These are phyloP conservation scores for Malacoctenus gilli DNA, from an alignment of 2,797 vertebrate species.

Conservation along the genomic window DNA sequence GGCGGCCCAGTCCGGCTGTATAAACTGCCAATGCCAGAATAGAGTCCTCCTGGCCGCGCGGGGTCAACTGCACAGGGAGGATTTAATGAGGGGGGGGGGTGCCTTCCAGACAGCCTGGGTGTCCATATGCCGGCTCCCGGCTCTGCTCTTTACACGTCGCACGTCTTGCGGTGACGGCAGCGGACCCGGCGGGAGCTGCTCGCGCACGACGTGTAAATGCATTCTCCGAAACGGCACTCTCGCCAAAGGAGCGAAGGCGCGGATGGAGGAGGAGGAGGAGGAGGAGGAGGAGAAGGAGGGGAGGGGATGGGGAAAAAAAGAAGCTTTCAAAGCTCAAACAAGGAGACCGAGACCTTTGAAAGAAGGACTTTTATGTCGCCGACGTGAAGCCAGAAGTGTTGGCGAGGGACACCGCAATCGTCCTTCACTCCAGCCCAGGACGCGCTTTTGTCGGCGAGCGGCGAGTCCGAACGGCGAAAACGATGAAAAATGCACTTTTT, in stretches of 20 bases:
- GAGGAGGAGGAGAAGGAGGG: background rate
- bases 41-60: conserved; percentile 51
- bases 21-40: conserved; percentile 57
- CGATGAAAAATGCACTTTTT: background rate
- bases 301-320: background rate
- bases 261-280: background rate
- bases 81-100: conserved; percentile 64
- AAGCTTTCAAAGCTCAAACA: conserved; percentile 3
- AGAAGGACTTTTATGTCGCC: background rate
- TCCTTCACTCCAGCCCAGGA: background rate
- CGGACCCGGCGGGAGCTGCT: conserved; percentile 7
- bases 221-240: conserved; percentile 10
- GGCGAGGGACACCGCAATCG: background rate
- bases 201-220: conserved; percentile 19
- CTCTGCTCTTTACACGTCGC: conserved; percentile 46
- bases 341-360: background rate
- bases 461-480: background rate
- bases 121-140: conserved; percentile 68
- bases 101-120: conserved; percentile 55
- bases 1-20: conserved; percentile 48
- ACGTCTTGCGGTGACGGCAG: conserved; percentile 23
- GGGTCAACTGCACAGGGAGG: conserved; percentile 65
- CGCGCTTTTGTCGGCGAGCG: background rate
- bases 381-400: background rate
- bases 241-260: background rate